These are phyloP conservation scores for Candidula unifasciata DNA, from an alignment of 2,888 invertebrate genomes.

Conservation along the genomic window DNA sequence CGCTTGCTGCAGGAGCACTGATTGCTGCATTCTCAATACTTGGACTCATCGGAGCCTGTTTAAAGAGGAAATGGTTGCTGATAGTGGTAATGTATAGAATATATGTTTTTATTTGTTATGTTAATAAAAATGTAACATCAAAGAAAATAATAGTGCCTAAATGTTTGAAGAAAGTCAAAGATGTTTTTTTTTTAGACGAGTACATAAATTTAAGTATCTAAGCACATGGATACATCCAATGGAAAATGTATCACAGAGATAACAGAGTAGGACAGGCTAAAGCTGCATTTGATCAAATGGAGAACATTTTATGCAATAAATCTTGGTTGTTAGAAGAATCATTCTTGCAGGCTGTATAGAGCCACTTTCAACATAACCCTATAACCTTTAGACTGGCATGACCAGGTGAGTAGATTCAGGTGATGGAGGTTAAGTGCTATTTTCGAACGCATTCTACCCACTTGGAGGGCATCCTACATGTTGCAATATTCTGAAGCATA, in stretches of 20 bases:
- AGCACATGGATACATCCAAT: no score
- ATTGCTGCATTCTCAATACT: constrained; percentile 64
- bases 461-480: no score
- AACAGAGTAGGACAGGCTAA: no score
- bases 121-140: neutral
- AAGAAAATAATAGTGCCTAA: no score
- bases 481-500: no score
- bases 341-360: no score
- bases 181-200: neutral
- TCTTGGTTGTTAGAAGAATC: neutral
- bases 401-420: no score
- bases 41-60: constrained; percentile 67
- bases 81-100: constrained; percentile 62
- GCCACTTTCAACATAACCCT: no score
- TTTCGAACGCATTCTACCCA: no score
- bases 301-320: neutral
- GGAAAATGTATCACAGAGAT: no score
- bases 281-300: neutral
- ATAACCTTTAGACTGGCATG: no score
- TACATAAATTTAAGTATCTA: neutral
- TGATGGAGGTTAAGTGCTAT: no score
- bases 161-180: neutral
- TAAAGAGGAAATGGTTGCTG: constrained; percentile 63
- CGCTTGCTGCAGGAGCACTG: constrained; percentile 65
- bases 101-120: neutral